These are phyloP conservation scores for Celastrina argiolus DNA, from an alignment of 2,888 invertebrate genomes.

Conservation along the genomic window DNA sequence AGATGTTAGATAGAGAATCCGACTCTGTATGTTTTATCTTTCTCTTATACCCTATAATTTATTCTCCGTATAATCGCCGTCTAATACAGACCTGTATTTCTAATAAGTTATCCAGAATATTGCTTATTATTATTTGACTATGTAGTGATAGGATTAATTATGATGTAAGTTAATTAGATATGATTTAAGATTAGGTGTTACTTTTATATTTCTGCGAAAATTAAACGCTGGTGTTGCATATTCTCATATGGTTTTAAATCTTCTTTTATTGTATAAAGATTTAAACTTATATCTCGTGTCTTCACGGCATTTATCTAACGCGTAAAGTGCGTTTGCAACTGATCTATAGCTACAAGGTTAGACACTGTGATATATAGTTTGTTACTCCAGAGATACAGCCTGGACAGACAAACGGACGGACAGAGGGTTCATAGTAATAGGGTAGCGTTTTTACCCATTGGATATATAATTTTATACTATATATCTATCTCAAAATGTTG, in stretches of 20 bases:
- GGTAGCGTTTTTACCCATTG: too few species aligned
- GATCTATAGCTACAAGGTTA: too few species aligned
- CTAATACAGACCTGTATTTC: conserved; percentile 40
- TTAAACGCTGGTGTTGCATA: conserved; percentile 40
- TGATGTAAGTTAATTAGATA: conserved; percentile 46
- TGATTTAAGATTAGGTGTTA: conserved; percentile 51
- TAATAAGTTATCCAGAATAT: conserved; percentile 77
- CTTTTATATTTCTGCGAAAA: conserved; percentile 51
- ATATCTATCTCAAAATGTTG: too few species aligned
- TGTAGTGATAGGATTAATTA: conserved; percentile 35
- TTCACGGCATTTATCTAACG: too few species aligned
- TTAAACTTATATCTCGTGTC: too few species aligned
- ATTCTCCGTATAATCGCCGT: conserved; percentile 27
- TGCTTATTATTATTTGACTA: conserved; percentile 45
- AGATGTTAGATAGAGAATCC: conserved; percentile 29
- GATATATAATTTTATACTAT: too few species aligned
- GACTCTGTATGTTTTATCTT: conserved; percentile 18
- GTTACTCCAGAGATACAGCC: too few species aligned
- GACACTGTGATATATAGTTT: too few species aligned
- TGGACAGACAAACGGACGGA: too few species aligned
- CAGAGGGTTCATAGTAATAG: too few species aligned
- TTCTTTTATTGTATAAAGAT: neutral
- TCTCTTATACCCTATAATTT: conserved; percentile 20
- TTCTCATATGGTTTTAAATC: neutral
- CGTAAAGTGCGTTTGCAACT: too few species aligned